phyloP scores from a whole-genome alignment of 2,113 vertebrate genomes.

The Girardinichthys multiradiatus region DNA sequence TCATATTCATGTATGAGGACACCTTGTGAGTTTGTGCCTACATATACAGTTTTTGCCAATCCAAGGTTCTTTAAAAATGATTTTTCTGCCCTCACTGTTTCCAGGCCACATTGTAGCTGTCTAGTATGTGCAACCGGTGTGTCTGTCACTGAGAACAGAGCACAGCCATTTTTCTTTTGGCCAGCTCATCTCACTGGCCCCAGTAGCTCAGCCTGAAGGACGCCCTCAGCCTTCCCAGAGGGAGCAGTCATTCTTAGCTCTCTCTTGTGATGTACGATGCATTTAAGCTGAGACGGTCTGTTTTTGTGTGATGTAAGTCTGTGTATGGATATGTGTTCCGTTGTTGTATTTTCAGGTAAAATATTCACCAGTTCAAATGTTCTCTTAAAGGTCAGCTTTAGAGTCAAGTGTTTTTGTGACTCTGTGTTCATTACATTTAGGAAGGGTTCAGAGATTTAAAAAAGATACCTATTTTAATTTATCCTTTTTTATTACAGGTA shows the following conservation, averaged over 20 bases:
- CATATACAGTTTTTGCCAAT: constrained; percentile 4
- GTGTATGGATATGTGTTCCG: constrained; percentile 24
- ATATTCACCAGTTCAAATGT: constrained; percentile 36
- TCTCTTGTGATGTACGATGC: constrained; percentile 59
- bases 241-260: constrained; percentile 57
- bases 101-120: constrained; percentile 4
- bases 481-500: neutral
- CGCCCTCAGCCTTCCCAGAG: constrained; percentile 52
- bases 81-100: constrained; percentile 23
- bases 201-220: constrained; percentile 61
- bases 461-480: neutral
- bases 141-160: constrained; percentile 35
- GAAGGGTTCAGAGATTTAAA: neutral
- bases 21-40: constrained; percentile 28
- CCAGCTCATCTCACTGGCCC: constrained; percentile 43
- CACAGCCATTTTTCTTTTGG: constrained; percentile 39
- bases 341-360: constrained; percentile 36
- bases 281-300: constrained; percentile 30
- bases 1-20: constrained; percentile 17
- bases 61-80: constrained; percentile 36
- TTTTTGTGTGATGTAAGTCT: constrained; percentile 29
- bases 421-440: neutral
- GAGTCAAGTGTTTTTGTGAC: constrained; percentile 13
- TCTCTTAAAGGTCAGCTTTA: constrained; percentile 46
- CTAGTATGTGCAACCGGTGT: constrained; percentile 42